Conservation (phyloP, 2,888 invertebrate genomes). For the Seira sanloemensis region DNA sequence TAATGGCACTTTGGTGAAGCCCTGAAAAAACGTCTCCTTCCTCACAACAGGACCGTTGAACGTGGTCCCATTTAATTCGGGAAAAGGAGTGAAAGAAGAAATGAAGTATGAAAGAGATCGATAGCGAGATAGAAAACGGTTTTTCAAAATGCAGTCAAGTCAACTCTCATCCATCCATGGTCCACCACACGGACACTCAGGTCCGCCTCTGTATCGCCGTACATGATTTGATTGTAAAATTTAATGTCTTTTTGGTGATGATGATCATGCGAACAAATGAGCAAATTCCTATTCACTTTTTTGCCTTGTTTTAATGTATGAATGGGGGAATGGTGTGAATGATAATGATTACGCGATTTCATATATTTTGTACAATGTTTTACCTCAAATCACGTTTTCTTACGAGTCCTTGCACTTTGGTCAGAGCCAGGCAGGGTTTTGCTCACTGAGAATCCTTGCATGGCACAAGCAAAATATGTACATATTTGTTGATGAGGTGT, state of each 20-base stretch:
- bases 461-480: no score
- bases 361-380: no score
- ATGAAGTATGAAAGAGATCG: not conserved
- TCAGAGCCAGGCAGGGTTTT: no score
- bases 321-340: not conserved
- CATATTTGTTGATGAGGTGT: no score
- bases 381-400: not conserved
- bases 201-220: constrained; percentile 28
- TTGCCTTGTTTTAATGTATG: not conserved
- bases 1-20: not conserved
- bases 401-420: no score
- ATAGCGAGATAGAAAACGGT: constrained; percentile 18
- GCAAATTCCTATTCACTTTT: not conserved
- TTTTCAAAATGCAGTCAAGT: no score
- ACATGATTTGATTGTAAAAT: constrained; percentile 48
- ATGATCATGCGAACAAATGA: not conserved
- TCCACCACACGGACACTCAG: not conserved
- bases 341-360: not conserved
- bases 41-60: not conserved
- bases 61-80: not conserved
- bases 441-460: no score
- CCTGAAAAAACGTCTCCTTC: not conserved
- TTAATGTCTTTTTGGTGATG: constrained; percentile 40
- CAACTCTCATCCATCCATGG: not conserved
- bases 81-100: not conserved